Evolutionary conservation across 2,797 vertebrate species (phyloP).

Genomic region (Cossypha caffra): DNA sequence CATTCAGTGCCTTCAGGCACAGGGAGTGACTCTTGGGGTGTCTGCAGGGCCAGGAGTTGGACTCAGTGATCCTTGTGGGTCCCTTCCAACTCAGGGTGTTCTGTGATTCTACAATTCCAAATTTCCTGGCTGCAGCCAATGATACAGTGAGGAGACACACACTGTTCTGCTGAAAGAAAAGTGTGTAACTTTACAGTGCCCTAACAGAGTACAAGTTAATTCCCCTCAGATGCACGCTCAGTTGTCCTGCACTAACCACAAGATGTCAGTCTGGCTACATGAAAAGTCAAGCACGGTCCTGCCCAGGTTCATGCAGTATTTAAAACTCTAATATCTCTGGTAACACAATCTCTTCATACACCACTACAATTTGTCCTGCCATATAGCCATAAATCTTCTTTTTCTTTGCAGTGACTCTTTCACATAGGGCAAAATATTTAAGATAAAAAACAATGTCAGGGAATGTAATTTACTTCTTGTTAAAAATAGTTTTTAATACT

Average conservation of each 20-base stretch:
- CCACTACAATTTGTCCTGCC: background rate
- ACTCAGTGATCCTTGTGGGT: background rate
- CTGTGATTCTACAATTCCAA: background rate
- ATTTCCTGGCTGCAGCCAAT: background rate
- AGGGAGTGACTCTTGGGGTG: background rate
- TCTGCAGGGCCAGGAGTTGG: background rate
- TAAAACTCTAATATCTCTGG: background rate
- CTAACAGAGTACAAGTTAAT: background rate
- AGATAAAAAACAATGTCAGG: background rate
- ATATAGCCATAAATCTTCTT: background rate
- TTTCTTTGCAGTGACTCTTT: background rate
- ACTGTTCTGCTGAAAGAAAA: background rate
- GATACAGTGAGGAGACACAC: background rate
- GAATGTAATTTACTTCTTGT: background rate
- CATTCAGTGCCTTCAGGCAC: background rate
- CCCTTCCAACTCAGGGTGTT: background rate
- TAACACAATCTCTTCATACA: background rate
- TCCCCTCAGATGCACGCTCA: background rate
- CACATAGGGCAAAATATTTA: background rate
- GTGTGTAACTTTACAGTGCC: fast-evolving
- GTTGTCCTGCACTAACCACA: conserved; percentile 31
- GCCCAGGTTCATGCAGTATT: background rate
- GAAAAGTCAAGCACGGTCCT: background rate
- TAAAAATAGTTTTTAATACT: background rate
- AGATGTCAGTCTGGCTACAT: conserved; percentile 59